Evolutionary conservation across 2,797 vertebrate species (phyloP).

Genomic region (Epinephelus awoara): DNA sequence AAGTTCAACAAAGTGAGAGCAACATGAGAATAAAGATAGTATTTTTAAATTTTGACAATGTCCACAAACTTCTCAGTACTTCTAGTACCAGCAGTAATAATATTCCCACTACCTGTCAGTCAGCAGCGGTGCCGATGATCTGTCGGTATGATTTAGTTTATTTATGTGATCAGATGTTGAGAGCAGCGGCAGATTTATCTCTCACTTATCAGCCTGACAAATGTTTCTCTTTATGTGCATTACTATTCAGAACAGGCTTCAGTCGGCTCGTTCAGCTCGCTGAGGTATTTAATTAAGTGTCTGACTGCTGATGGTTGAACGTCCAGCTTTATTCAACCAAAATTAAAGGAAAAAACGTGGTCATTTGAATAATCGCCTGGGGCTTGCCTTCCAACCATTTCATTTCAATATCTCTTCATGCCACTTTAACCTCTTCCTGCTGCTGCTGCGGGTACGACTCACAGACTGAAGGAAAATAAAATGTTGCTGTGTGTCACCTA

Average conservation of each 20-base stretch:
- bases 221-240: constrained; percentile 81
- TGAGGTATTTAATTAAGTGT: constrained; percentile 85
- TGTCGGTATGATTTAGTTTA: not conserved
- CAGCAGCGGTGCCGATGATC: too few species aligned
- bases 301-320: constrained; percentile 80
- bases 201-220: constrained; percentile 82
- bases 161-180: constrained; percentile 47
- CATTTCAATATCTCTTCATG: constrained; percentile 82
- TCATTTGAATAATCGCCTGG: constrained; percentile 83
- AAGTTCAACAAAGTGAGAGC: too few species aligned
- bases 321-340: constrained; percentile 82
- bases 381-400: constrained; percentile 78
- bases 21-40: too few species aligned
- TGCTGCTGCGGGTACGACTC: constrained; percentile 51
- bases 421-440: constrained; percentile 82
- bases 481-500: constrained; percentile 24
- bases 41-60: too few species aligned
- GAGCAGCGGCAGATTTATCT: constrained; percentile 67
- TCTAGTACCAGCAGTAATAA: too few species aligned
- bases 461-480: constrained; percentile 37
- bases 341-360: constrained; percentile 76
- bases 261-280: constrained; percentile 62
- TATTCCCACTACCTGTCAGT: not conserved
- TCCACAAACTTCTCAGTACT: too few species aligned
- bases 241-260: constrained; percentile 77